These are phyloP conservation scores for Eidolon dupreanum DNA, from an alignment of 2,797 vertebrate genomes.

Conservation along the genomic window DNA sequence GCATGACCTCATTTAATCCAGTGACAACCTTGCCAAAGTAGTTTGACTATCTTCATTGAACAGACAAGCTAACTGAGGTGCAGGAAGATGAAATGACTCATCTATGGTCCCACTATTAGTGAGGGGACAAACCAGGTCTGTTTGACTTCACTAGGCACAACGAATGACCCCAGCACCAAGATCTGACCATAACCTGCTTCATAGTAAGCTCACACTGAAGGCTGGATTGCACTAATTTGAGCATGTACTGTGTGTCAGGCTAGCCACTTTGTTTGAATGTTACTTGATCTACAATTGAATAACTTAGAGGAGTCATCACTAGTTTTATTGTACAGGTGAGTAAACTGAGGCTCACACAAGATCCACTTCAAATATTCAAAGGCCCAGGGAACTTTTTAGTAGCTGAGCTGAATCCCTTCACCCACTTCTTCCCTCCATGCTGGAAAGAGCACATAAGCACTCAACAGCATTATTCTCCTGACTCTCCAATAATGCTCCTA, in stretches of 20 bases:
- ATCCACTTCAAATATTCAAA: background rate
- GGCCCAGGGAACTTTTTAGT: background rate
- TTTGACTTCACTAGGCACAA: background rate
- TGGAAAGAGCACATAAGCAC: background rate
- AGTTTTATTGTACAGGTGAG: background rate
- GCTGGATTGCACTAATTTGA: too few relatives aligned
- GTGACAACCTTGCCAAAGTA: background rate
- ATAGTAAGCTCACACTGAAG: background rate
- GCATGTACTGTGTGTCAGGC: background rate
- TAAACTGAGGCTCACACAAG: background rate
- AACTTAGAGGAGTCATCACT: background rate
- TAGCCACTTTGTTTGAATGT: background rate
- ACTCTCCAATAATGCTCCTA: background rate
- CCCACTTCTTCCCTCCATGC: background rate
- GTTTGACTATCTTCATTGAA: background rate
- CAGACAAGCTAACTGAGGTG: background rate
- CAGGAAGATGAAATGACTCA: background rate
- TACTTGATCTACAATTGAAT: background rate
- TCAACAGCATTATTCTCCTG: too few relatives aligned
- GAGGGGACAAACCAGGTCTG: background rate
- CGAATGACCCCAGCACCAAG: background rate
- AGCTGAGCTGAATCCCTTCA: background rate
- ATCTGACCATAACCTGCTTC: background rate
- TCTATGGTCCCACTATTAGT: background rate
- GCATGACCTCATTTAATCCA: slow-evolving; percentile 14